Evolutionary conservation across 2,113 vertebrate species (phyloP), one percentile per base, ranked within the genome.

Genomic region (Dermatemys mawii): DNA sequence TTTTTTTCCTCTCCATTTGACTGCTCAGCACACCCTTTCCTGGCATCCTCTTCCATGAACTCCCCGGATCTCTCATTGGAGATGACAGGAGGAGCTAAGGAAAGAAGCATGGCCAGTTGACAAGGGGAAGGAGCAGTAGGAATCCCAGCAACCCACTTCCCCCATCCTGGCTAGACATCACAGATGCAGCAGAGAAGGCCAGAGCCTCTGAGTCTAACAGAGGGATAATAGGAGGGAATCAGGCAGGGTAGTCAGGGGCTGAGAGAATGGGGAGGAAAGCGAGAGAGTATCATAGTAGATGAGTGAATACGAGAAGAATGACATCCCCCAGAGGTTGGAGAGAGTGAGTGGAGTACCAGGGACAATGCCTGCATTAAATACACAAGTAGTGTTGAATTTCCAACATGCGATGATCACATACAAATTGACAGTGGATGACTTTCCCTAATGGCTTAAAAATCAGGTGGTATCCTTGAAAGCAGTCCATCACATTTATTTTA

Each of bases 301-400:
- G 29, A 53, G 9, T 78, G 19, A 57, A 27, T 1, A 7, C 21
- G 21, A 19, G 44, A 87, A 35, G 73, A 57, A 24, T 53, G 24
- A 53, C 11, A 22, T 35, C 21, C 29, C 16, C 46, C 22, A 26
- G 14, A 26, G n/a, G 32, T 9, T 3, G 48, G 60, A 24, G 16
- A 32, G 14, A 46, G 12, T 21, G 4, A 2, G 13, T 0, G 0
- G 2, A 0, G 44, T 21, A 21, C 49, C 44, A 51, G 0, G 1
- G 6, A 29, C 11, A 17, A 46, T 14, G 6, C 0, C 2, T 49
- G 26, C 4, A 0, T 35, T 63, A 38, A 24, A 21, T 50, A 19
- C 38, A 24, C 38, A 50, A 41, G 19, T 44, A 16, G 29, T 81
- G 48, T 44, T 63, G 46, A 51, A 19, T 0, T 0, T 5, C 19